phyloP scores from a whole-genome alignment of 2,113 vertebrate species.

The Pteronura brasiliensis region DNA sequence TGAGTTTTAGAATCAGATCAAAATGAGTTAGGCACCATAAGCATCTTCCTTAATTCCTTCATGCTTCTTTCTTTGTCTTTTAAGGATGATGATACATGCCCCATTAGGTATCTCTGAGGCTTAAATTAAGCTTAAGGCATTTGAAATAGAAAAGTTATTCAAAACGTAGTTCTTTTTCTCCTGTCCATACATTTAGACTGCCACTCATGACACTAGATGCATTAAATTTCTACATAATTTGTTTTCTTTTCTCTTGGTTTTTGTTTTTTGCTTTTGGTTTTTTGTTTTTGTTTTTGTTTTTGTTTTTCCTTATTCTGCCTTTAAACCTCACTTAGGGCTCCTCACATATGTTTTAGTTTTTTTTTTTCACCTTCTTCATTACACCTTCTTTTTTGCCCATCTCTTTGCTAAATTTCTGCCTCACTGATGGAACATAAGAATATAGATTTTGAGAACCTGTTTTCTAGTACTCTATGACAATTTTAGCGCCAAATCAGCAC shows the following conservation, averaged over 20 bases:
- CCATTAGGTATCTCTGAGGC: background rate
- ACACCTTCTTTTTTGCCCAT: background rate
- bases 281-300: background rate
- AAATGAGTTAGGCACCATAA: background rate
- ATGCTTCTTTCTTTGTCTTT: background rate
- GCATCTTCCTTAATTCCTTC: background rate
- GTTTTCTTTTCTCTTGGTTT: background rate
- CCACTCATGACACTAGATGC: background rate
- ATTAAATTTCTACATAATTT: background rate
- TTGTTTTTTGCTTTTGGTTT: background rate
- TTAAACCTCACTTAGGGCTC: background rate
- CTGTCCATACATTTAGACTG: background rate
- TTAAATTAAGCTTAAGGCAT: background rate
- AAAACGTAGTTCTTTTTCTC: background rate
- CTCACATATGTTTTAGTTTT: background rate
- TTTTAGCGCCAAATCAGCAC: background rate
- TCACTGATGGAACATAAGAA: background rate
- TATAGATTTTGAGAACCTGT: background rate
- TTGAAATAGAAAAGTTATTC: background rate
- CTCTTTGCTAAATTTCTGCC: background rate
- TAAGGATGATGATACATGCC: background rate
- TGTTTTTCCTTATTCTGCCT: background rate
- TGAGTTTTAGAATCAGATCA: conserved; percentile 12
- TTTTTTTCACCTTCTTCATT: background rate
- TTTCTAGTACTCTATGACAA: background rate